A percentile compares a stretch with the other conserved stretches of the same genome.
Conservation (phyloP, 2,113 vertebrate genomes). For the Trematocara zebra region DNA sequence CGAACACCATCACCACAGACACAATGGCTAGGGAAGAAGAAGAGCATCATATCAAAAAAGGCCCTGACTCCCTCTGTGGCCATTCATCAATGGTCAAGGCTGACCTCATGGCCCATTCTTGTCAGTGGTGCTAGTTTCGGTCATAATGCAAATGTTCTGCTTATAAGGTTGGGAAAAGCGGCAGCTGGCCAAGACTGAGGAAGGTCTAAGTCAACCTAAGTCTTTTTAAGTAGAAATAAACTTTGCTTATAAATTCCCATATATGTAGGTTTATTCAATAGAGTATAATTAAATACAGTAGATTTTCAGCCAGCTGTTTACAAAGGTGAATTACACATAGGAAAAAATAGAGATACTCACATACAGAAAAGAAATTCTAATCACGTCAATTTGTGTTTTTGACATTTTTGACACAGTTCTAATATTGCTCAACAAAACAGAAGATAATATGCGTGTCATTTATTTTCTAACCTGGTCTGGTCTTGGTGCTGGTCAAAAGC, state of each 20-base stretch:
- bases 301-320: background rate
- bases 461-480: conserved; percentile 57
- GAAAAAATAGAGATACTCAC: background rate
- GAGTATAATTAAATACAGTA: background rate
- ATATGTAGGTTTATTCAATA: background rate
- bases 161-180: background rate
- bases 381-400: background rate
- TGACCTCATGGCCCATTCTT: background rate
- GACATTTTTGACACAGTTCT: background rate
- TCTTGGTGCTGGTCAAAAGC: conserved; percentile 98
- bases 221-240: background rate
- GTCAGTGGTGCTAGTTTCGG: background rate
- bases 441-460: background rate
- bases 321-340: background rate
- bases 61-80: background rate
- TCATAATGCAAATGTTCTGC: background rate
- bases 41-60: background rate
- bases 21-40: background rate
- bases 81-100: background rate
- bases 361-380: background rate
- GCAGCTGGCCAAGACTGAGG: background rate
- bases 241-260: background rate
- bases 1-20: background rate
- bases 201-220: background rate
- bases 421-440: background rate